These are phyloP conservation scores for Antigone vipio DNA, from an alignment of 2,113 vertebrate species.

Conservation along the genomic window DNA sequence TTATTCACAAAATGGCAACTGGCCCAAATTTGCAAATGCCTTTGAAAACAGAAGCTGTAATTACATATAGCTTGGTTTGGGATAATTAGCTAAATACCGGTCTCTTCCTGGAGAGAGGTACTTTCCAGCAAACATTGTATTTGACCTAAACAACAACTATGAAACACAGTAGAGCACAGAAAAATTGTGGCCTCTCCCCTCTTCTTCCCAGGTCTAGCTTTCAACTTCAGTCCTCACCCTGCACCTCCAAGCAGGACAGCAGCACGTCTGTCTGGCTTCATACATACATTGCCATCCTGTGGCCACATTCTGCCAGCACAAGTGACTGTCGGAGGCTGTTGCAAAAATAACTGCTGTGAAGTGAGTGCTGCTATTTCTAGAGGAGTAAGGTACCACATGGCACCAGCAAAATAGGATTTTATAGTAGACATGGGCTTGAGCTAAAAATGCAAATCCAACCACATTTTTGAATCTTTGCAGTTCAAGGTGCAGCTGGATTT, in stretches of 20 bases:
- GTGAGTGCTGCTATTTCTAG: not conserved
- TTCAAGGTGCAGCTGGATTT: not conserved
- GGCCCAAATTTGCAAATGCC: not conserved
- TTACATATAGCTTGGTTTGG: not conserved
- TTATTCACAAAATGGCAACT: not conserved
- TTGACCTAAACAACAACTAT: not conserved
- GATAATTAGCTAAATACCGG: not conserved
- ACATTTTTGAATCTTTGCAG: not conserved
- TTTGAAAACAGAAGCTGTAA: conserved; percentile 44
- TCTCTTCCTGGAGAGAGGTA: not conserved
- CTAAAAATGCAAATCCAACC: not conserved
- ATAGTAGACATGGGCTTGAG: not conserved
- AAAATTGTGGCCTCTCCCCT: not conserved
- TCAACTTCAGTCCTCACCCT: not conserved
- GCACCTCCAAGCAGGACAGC: not conserved
- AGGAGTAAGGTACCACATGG: not conserved
- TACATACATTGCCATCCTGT: conserved; percentile 31
- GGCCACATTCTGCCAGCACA: not conserved
- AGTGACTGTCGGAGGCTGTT: not conserved
- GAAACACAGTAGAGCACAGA: not conserved
- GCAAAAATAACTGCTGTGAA: not conserved
- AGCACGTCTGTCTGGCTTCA: not conserved
- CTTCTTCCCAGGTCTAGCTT: not conserved
- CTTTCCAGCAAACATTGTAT: not conserved
- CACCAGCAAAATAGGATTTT: not conserved